Evolutionary conservation across 2,113 vertebrate genomes (phyloP).

Genomic region (human (Homo sapiens)): DNA sequence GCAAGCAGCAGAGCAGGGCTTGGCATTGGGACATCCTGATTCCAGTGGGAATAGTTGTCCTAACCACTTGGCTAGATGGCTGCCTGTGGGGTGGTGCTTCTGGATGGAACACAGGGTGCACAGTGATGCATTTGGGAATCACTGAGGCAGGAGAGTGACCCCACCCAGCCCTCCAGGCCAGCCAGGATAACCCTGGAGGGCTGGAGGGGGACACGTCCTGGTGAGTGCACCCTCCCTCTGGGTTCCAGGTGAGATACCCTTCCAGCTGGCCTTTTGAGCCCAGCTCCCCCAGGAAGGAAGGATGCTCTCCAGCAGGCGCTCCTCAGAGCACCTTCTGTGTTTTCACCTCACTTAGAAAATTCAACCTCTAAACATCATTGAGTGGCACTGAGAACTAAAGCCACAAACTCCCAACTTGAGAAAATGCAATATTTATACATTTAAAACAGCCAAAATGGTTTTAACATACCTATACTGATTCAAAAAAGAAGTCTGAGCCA

Average conservation of each 20-base stretch:
- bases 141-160: not conserved
- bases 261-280: not conserved
- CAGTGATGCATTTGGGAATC: fast-evolving
- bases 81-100: not conserved
- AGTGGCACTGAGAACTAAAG: not conserved
- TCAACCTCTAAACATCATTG: not conserved
- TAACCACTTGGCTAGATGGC: not conserved
- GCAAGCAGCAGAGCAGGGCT: not conserved
- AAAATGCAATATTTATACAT: not conserved
- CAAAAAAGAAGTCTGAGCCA: not conserved
- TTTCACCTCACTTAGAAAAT: not conserved
- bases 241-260: not conserved
- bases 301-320: not conserved
- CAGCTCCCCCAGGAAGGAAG: not conserved
- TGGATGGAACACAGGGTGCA: not conserved
- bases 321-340: not conserved
- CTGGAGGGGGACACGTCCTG: not conserved
- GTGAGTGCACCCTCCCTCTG: not conserved
- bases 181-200: not conserved
- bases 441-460: not conserved
- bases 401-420: not conserved
- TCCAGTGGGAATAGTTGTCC: not conserved
- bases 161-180: not conserved
- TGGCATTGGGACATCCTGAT: not conserved
- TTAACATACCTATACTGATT: not conserved